phyloP scores from a whole-genome alignment of 2,797 vertebrate species.

The Falco peregrinus region DNA sequence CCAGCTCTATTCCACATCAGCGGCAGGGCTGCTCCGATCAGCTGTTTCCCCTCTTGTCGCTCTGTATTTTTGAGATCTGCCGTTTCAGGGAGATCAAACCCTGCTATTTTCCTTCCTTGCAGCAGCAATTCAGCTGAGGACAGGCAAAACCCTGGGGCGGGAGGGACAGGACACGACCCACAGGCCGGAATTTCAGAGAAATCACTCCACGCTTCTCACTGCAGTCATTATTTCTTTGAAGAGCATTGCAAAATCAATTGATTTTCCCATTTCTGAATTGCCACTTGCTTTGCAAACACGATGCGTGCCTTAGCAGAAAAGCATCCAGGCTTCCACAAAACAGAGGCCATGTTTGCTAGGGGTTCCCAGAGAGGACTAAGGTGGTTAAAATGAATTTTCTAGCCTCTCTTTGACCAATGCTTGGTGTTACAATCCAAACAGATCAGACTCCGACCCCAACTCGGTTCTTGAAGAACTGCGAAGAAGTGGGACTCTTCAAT shows the following conservation, averaged over 20 bases:
- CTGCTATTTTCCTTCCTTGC: fast-evolving
- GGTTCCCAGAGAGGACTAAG: neutral
- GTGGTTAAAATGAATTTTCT: neutral
- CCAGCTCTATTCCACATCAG: neutral
- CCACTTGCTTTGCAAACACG: neutral
- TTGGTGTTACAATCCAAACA: slow-evolving; percentile 54
- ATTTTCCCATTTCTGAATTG: fast-evolving
- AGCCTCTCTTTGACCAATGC: neutral
- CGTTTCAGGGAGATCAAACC: neutral
- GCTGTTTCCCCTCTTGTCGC: neutral
- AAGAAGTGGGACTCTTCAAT: slow-evolving; percentile 97
- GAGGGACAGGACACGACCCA: neutral
- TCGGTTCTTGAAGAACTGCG: slow-evolving; percentile 97
- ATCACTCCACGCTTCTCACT: neutral
- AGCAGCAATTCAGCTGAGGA: neutral
- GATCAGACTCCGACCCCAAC: slow-evolving; percentile 98
- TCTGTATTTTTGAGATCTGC: fast-evolving
- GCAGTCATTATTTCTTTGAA: fast-evolving
- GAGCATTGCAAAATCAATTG: neutral
- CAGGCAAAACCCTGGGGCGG: fast-evolving
- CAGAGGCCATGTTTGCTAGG: fast-evolving
- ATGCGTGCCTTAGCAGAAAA: neutral
- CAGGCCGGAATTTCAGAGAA: neutral
- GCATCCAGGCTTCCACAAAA: neutral
- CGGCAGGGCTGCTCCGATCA: neutral